Conservation (phyloP, 1,140 invertebrate species). For the Pantala flavescens region DNA sequence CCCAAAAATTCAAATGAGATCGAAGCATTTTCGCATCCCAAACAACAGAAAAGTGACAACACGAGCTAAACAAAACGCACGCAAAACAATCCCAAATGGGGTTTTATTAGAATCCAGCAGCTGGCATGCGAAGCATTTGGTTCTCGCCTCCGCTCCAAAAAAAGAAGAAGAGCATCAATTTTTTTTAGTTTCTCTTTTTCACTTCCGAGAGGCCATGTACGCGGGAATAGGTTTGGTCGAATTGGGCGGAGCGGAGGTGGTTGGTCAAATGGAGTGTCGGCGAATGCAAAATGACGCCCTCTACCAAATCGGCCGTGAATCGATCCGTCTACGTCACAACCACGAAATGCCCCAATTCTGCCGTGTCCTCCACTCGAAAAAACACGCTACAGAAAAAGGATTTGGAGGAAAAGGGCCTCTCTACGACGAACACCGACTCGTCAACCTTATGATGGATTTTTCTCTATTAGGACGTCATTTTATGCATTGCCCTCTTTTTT, state of each 20-base stretch:
- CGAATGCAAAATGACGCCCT: neutral
- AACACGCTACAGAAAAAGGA: neutral
- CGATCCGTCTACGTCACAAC: neutral
- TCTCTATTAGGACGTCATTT: no score
- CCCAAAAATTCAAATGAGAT: slow-evolving; percentile 7
- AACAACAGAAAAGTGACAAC: neutral
- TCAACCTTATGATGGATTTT: no score
- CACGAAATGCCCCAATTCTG: slow-evolving; percentile 1
- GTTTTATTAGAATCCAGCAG: slow-evolving; percentile 2
- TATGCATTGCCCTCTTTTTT: no score
- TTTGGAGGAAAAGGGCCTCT: no score
- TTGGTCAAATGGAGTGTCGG: slow-evolving; percentile 4
- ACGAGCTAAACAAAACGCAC: neutral
- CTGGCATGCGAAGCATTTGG: neutral
- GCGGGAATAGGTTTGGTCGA: slow-evolving; percentile 2
- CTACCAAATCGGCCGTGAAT: neutral
- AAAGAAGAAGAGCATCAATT: neutral
- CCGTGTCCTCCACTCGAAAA: neutral
- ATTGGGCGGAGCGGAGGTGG: neutral
- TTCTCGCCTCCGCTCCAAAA: neutral
- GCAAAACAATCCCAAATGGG: neutral
- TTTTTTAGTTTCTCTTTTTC: neutral
- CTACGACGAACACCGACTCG: no score
- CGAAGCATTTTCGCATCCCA: neutral
- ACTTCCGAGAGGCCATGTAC: neutral